These are phyloP conservation scores for Pteropus alecto DNA, from an alignment of 2,113 vertebrate species.

Conservation along the genomic window DNA sequence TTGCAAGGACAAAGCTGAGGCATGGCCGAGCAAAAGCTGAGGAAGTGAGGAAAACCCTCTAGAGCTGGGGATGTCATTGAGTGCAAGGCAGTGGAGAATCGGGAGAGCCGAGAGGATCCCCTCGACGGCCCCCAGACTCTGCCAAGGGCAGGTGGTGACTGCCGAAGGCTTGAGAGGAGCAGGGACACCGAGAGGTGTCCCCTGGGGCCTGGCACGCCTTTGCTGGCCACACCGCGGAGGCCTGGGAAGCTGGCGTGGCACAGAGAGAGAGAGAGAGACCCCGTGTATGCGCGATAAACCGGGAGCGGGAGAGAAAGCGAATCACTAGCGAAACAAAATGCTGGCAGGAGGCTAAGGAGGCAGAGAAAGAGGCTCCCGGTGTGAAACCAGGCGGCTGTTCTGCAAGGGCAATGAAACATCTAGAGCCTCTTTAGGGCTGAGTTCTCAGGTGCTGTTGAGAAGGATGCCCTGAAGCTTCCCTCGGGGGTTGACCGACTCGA, in stretches of 20 bases:
- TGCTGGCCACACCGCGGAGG: background rate
- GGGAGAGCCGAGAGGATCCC: background rate
- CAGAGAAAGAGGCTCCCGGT: background rate
- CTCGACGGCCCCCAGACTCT: background rate
- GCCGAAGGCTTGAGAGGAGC: background rate
- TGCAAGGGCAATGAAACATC: background rate
- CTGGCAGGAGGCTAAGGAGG: background rate
- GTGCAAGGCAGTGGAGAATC: background rate
- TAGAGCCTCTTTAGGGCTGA: background rate
- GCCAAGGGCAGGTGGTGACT: background rate
- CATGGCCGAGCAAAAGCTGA: background rate
- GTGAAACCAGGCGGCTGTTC: background rate
- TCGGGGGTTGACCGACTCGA: background rate
- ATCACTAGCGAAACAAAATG: background rate
- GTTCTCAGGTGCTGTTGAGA: background rate
- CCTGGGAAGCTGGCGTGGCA: background rate
- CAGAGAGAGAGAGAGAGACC: background rate
- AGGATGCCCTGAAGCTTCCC: background rate
- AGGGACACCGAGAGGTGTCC: background rate
- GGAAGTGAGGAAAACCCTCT: background rate
- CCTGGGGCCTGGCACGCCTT: too few species aligned
- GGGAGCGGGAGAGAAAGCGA: background rate
- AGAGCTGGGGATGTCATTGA: background rate
- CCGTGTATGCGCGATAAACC: background rate
- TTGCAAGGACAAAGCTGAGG: background rate